Evolutionary conservation across 2,797 vertebrate species (phyloP).

Genomic region (Rallus crepitans): DNA sequence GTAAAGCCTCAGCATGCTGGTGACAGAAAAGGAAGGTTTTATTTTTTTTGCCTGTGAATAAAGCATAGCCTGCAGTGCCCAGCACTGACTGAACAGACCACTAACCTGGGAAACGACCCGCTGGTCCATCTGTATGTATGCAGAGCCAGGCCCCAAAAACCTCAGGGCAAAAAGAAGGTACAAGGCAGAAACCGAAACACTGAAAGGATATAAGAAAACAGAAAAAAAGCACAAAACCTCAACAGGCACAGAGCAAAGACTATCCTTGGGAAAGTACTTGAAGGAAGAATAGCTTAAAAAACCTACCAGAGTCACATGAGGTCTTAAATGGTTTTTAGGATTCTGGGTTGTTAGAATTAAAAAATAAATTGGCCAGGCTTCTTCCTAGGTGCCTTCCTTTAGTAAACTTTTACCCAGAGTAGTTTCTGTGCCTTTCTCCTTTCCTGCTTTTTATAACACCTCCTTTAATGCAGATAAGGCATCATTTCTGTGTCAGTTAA

Average conservation of each 20-base stretch:
- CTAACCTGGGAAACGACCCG: background rate
- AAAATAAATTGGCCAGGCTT: background rate
- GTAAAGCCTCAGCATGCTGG: background rate
- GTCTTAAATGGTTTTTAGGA: background rate
- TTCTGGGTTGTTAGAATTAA: background rate
- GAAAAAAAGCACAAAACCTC: background rate
- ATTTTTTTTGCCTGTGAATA: background rate
- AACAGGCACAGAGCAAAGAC: background rate
- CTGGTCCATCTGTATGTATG: background rate
- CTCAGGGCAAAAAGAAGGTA: background rate
- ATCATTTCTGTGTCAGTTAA: constrained; percentile 38
- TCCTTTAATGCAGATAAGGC: constrained; percentile 25
- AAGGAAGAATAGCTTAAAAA: background rate
- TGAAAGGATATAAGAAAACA: background rate
- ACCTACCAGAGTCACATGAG: rapidly evolving
- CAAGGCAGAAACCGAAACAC: background rate
- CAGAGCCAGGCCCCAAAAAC: background rate
- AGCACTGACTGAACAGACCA: background rate
- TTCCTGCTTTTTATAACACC: background rate
- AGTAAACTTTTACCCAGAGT: background rate
- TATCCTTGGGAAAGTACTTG: background rate
- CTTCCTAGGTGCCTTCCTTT: background rate
- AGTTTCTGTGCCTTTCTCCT: background rate
- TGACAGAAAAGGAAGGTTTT: background rate
- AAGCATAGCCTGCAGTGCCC: background rate